Base-by-base conservation (phyloP, 1,140 invertebrate genomes). In the Galleria mellonella region DNA sequence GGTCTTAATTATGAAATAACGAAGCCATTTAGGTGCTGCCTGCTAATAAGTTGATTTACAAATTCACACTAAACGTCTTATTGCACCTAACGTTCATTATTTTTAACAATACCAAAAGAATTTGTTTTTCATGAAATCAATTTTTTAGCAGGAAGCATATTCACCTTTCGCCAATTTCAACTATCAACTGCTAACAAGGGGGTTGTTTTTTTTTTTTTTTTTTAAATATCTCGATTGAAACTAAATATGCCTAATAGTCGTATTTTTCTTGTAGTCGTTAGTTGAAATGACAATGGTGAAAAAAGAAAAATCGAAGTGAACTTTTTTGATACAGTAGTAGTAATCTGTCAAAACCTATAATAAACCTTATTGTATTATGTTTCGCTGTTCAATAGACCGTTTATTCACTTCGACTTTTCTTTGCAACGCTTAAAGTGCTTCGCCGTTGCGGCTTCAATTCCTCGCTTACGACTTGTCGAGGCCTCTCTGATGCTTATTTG, bases 261-360 rank as follows among this genome's bases (percentile, higher is more conserved):
- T n/a, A n/a, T n/a, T n/a, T 60, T 59, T 57, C 64, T 73, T 62
- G 67, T 76, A 75, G 68, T 82, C 82, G 81, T 74, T 81, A 77
- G 76, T 84, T 82, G 81, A 84, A 70, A 63, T 74, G 78, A 71
- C 63, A 62, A 67, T 59, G 74, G 77, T 78, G 77, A 73, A 67
- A 47, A 51, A 51, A 62, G 74, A 71, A 66, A 79, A 65, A 31
- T 74, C 72, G 67, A 78, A 74, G 71, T 72, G 51, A 32, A 28
- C 35, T 15, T 28, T 39, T 10, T 29, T 51, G 23, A 17, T 42
- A 32, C 45, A 23, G 27, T 35, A 10, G 30, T 36, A 37, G 35
- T 30, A 37, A 41, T 43, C 14, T 51, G 47, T 23, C 17, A 23
- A 50, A 44, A 12, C 14, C 40, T 30, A 47, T 32, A 40, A 7